Conservation (phyloP, 2,113 vertebrate species). For the Cyanoramphus novaezelandiae region DNA sequence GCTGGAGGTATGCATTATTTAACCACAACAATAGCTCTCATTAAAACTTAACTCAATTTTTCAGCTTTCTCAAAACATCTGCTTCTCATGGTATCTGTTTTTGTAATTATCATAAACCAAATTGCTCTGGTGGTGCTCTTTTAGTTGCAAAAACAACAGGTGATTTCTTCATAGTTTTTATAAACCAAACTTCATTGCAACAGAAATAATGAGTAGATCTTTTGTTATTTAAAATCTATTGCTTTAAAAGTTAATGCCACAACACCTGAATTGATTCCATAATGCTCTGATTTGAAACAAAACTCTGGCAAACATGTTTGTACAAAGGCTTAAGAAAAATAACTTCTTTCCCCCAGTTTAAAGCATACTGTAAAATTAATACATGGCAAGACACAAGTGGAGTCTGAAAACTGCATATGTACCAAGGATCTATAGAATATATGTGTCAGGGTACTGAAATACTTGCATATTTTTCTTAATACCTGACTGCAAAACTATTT, state of each 20-base stretch:
- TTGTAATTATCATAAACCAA: background rate
- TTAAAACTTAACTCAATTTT: constrained; percentile 35
- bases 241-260: background rate
- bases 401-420: background rate
- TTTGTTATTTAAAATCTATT: background rate
- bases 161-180: background rate
- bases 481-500: background rate
- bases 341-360: background rate
- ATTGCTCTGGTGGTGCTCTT: background rate
- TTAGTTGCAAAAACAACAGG: background rate
- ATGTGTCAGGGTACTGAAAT: background rate
- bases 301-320: background rate
- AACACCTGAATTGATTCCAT: background rate
- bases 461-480: background rate
- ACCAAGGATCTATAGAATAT: background rate
- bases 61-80: constrained; percentile 18
- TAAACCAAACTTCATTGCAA: background rate
- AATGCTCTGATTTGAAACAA: background rate
- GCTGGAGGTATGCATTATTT: constrained; percentile 33
- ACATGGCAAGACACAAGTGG: background rate
- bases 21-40: constrained; percentile 8
- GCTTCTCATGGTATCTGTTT: background rate
- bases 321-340: background rate
- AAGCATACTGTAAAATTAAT: background rate
- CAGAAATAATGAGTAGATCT: background rate